Evolutionary conservation across 2,113 vertebrate species (phyloP), one percentile per base, ranked within the genome.

Genomic region (Pseudorhombus dupliciocellatus): DNA sequence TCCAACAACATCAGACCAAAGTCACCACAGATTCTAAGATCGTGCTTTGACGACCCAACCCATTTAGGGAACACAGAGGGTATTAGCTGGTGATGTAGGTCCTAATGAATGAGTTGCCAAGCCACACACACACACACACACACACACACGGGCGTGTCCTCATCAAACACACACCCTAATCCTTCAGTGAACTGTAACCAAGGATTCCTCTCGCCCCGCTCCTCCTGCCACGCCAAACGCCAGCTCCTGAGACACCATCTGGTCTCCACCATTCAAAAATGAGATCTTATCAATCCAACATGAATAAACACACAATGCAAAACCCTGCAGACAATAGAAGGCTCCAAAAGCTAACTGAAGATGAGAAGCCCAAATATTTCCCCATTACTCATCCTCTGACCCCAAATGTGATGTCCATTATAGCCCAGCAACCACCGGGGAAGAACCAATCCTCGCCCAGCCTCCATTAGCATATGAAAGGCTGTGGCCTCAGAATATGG

Each of bases 61-160:
- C 93, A 89, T 95, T 96, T 95, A 94, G 94, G 74, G 91, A 93
- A 94, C 90, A 95, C 92, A 95, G 94, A 95, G 89, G 93, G 67
- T 93, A 95, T 96, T 96, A 96, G 94, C 94, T 93, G 91, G 93
- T 92, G 94, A 94, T 95, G 96, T 94, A 94, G 93, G 91, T 91
- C 50, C 92, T 94, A 94, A 95, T 95, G 94, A 95, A 93, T 91
- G 87, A 89, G 92, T 89, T 94, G 78, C 94, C 94, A 52, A 91
- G 84, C 89, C 57, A 77, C 51, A 77, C 44, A 58, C 64, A 69
- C 20, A 7, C 20, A 16, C 92, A 89, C 50, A 52, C 57, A 77
- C 50, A 77, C 37, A 54, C 65, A 70, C 94, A 94, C 18, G 60
- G 44, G 66, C 59, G 24, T 67, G 61, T 64, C 72, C 70, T 50